These are phyloP conservation scores for Thaleichthys pacificus DNA, from an alignment of 2,797 vertebrate genomes.

Conservation along the genomic window DNA sequence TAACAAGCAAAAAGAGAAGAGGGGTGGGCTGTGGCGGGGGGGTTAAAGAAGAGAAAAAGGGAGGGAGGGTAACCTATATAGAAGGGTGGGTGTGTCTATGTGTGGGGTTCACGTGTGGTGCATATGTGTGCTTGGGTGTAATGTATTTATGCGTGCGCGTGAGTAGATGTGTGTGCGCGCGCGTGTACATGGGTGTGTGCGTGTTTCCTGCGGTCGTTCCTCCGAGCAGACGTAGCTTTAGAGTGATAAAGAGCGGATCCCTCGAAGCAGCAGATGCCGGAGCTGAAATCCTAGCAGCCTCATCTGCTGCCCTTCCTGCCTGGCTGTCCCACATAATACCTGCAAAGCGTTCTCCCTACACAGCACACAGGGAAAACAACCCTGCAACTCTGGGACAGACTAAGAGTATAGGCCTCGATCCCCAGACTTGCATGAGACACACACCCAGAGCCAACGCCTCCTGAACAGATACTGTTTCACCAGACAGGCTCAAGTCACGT, in stretches of 20 bases:
- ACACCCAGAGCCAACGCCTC: conserved; percentile 14
- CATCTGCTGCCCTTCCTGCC: conserved; percentile 38
- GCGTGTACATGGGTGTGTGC: too few relatives aligned
- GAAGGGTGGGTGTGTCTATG: conserved; percentile 43
- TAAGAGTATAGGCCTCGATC: conserved; percentile 31
- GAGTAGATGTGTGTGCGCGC: conserved; percentile 1
- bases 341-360: conserved; percentile 24
- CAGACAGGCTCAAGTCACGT: conserved; percentile 6
- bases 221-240: conserved; percentile 63
- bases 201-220: conserved; percentile 38
- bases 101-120: too few relatives aligned
- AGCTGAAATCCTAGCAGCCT: conserved; percentile 62
- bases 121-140: too few relatives aligned
- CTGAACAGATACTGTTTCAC: not conserved
- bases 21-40: conserved; percentile 7
- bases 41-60: conserved; percentile 1
- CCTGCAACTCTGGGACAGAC: conserved; percentile 19
- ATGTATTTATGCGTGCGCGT: conserved; percentile 25
- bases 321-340: conserved; percentile 57
- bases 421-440: conserved; percentile 27
- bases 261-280: conserved; percentile 71
- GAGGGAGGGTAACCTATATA: conserved; percentile 64
- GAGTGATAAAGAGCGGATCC: conserved; percentile 73
- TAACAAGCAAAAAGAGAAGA: conserved; percentile 37
- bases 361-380: conserved; percentile 51